A percentile compares a stretch with the other conserved stretches of the same genome.
These are phyloP conservation scores for Spondyliosoma cantharus DNA, from an alignment of 2,797 vertebrate genomes.

Conservation along the genomic window DNA sequence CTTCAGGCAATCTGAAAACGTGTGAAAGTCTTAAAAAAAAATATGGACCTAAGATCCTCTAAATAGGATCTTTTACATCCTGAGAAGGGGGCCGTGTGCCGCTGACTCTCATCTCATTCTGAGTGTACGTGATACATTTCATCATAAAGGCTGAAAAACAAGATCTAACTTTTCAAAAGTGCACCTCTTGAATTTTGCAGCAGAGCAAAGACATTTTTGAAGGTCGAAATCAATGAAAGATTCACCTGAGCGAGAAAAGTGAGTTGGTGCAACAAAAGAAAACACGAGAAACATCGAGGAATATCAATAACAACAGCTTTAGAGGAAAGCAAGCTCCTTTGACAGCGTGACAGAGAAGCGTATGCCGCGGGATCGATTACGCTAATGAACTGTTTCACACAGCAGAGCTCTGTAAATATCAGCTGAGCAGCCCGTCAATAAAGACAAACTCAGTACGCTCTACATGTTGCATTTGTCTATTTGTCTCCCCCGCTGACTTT, in stretches of 20 bases:
- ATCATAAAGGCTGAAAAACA: slow-evolving; percentile 25
- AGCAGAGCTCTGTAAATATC: slow-evolving; percentile 72
- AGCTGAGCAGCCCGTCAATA: slow-evolving; percentile 64
- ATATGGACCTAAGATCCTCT: neutral
- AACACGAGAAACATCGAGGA: slow-evolving; percentile 29
- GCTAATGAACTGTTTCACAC: slow-evolving; percentile 76
- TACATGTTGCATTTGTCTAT: slow-evolving; percentile 28
- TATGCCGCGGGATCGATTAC: slow-evolving; percentile 63
- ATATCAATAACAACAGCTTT: slow-evolving; percentile 65
- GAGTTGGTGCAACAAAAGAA: slow-evolving; percentile 9
- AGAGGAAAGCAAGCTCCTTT: slow-evolving; percentile 59
- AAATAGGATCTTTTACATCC: neutral
- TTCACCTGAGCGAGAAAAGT: slow-evolving; percentile 49
- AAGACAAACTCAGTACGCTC: slow-evolving; percentile 44
- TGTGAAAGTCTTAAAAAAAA: neutral
- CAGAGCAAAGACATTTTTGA: slow-evolving; percentile 29
- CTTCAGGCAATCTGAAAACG: neutral
- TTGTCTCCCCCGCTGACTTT: slow-evolving; percentile 28
- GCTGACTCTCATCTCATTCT: neutral
- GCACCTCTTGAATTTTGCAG: slow-evolving; percentile 25
- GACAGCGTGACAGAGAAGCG: slow-evolving; percentile 76
- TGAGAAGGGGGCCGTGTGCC: neutral
- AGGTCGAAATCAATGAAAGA: slow-evolving; percentile 69
- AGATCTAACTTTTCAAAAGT: slow-evolving; percentile 29
- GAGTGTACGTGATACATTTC: neutral